Evolutionary conservation across 1,140 invertebrate species (phyloP), one percentile per base, ranked within the genome.

Genomic region (Agraylea sexmaculata): DNA sequence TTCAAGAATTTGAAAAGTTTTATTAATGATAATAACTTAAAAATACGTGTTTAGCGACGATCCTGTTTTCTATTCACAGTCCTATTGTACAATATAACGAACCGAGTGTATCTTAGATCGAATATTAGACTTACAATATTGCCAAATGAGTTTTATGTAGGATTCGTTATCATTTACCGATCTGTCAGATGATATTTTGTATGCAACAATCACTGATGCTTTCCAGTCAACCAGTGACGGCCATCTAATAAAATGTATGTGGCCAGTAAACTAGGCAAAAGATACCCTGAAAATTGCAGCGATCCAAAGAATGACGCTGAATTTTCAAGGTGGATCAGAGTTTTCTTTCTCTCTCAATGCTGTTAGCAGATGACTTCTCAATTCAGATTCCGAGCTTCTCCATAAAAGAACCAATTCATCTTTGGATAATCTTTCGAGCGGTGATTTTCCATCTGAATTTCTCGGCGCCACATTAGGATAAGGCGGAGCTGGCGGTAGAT

Each of bases 341-440:
- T 64, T 60, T 35, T 68, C 64, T 50, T 76, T 76, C 44, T 79
- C 76, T 52, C 72, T 68, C 43, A 81, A 60, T 8, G 77, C 75
- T 46, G 74, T 71, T 32, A 75, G 57, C 13, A 83, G 57, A 40
- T 75, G 69, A 46, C 72, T 71, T 41, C 75, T 64, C 7, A 82
- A 59, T 50, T 82, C 77, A 23, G 75, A 66, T 57, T 85, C 80
- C 7, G 78, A 78, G 49, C 74, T 75, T 49, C 77, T 65, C 78
- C 81, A 83, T 45, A 83, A 57, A 39, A 71, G 56, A 35, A 82
- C 70, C 5, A 85, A 54, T 51, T 83, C 78, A 31, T 80, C 76
- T 60, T 80, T 80, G 17, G 72, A 74, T 38, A 83, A 56, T 37
- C 66, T 52, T 20, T 73, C 72, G 22, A 78, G 51, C 22, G 71